These are phyloP conservation scores for Drosophila tanythrix DNA, from an alignment of 2,888 invertebrate genomes.

Conservation along the genomic window DNA sequence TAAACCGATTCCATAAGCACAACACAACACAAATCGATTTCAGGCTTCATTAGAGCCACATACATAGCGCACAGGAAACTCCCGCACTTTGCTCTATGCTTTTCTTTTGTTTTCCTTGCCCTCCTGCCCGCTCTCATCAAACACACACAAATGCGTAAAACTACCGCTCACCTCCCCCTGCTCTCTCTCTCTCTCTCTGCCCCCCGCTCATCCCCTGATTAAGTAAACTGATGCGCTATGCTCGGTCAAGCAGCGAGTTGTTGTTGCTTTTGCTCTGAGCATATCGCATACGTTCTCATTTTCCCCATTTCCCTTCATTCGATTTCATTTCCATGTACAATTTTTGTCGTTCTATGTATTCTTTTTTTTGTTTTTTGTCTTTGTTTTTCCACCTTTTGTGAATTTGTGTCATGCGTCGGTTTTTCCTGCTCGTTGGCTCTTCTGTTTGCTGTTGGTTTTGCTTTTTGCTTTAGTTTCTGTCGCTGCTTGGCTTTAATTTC, in stretches of 20 bases:
- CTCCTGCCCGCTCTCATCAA: slow-evolving; percentile 28
- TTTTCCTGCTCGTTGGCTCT: slow-evolving; percentile 49
- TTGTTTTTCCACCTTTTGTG: slow-evolving; percentile 62
- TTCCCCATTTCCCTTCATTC: slow-evolving; percentile 63
- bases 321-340: slow-evolving; percentile 73
- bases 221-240: slow-evolving; percentile 61
- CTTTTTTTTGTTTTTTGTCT: slow-evolving; percentile 12
- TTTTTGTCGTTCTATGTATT: slow-evolving; percentile 51
- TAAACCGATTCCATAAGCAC: slow-evolving; percentile 27
- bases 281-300: slow-evolving; percentile 42
- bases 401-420: slow-evolving; percentile 78
- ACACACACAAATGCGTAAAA: slow-evolving; percentile 73
- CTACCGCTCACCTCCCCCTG: slow-evolving; percentile 18
- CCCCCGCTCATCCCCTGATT: slow-evolving; percentile 19
- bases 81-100: slow-evolving; percentile 63
- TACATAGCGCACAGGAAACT: slow-evolving; percentile 74
- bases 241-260: slow-evolving; percentile 70
- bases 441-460: slow-evolving; percentile 30
- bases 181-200: background rate
- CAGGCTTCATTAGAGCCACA: slow-evolving; percentile 78
- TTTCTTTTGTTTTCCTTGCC: slow-evolving; percentile 45
- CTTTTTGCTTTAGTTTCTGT: slow-evolving; percentile 26
- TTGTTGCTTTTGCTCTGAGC: slow-evolving; percentile 35
- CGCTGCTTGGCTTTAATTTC: slow-evolving; percentile 65
- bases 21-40: slow-evolving; percentile 71